Evolutionary conservation across 1,140 invertebrate genomes (phyloP), one percentile per base, ranked within the genome.

Genomic region (Ctenoplectra terminalis): DNA sequence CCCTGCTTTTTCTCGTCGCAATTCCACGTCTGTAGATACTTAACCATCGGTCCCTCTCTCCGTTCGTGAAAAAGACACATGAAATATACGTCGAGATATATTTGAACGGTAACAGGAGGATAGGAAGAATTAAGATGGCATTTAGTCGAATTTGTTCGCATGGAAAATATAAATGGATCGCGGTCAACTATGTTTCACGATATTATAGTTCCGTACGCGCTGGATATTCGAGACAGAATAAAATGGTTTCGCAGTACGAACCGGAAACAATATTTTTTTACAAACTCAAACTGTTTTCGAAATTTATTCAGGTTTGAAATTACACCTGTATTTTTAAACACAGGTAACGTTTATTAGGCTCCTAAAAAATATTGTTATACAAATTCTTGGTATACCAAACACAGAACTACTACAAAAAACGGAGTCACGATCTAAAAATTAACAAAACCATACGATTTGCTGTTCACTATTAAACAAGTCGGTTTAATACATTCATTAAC

Each of bases 1-100:
- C 52, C 66, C n/a, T 43, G 23, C n/a, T 82, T 40, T 54, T 74
- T 80, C 70, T 80, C 63, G 67, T 83, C 54, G 52, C 69, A 48
- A 71, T 50, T 43, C 23, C 40, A 56, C 63, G 75, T 84, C 60
- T n/a, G 29, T 56, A 26, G 61, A 63, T 75, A 48, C 58, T 76
- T 72, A 79, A 43, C 46, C 40, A 52, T 29, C 46, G 64, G 48
- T 43, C 15, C n/a, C n/a, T n/a, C n/a, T 71, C 80, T 40, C 63
- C 52, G 66, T 52, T 46, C 67, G 29, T 71, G 81, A 46, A 46
- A 37, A 43, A 67, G 61, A 56, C 50, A 70, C 58, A 83, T 66
- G 66, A 83, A 40, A 78, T 60, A 83, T 78, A 66, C 29, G 69
- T 31, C 50, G 66, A 48, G 26, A n/a, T 50, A 40, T 46, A 63